Evolutionary conservation across 2,797 vertebrate genomes (phyloP).

Genomic region (Acanthiza pusilla): DNA sequence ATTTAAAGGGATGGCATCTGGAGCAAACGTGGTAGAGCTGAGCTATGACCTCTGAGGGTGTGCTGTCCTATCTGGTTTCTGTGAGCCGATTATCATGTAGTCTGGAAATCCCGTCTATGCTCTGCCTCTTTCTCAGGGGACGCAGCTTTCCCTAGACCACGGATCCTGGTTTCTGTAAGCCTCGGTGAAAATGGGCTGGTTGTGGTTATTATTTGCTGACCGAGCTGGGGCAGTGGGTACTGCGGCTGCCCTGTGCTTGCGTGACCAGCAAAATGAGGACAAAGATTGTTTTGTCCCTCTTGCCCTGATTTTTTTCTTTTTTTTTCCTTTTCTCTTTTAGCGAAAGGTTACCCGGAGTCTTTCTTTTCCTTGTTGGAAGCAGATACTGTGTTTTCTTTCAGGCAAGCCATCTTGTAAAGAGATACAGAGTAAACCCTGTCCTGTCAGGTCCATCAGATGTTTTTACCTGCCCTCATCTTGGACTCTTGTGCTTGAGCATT

Average conservation of each 20-base stretch:
- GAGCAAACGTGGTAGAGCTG: fast-evolving
- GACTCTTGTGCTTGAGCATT: not conserved
- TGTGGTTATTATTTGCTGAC: not conserved
- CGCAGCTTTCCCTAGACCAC: fast-evolving
- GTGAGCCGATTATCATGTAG: not conserved
- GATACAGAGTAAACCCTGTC: not conserved
- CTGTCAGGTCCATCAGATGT: not conserved
- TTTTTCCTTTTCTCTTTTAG: not conserved
- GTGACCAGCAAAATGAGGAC: not conserved
- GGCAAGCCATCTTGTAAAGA: not conserved
- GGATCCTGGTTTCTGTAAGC: not conserved
- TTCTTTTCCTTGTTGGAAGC: not conserved
- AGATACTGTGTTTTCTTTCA: not conserved
- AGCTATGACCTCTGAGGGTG: not conserved
- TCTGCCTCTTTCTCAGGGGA: not conserved
- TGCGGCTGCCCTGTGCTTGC: not conserved
- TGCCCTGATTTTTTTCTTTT: not conserved
- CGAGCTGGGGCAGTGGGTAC: not conserved
- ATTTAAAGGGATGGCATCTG: not conserved
- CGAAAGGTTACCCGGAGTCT: not conserved
- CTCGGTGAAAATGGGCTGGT: not conserved
- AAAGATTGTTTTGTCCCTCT: slow-evolving; percentile 26
- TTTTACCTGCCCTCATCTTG: not conserved
- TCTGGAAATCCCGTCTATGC: not conserved
- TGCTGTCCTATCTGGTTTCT: not conserved